These are phyloP conservation scores for Muricea muricata DNA, from an alignment of 92 coral and sea anemone genomes.

Conservation along the genomic window DNA sequence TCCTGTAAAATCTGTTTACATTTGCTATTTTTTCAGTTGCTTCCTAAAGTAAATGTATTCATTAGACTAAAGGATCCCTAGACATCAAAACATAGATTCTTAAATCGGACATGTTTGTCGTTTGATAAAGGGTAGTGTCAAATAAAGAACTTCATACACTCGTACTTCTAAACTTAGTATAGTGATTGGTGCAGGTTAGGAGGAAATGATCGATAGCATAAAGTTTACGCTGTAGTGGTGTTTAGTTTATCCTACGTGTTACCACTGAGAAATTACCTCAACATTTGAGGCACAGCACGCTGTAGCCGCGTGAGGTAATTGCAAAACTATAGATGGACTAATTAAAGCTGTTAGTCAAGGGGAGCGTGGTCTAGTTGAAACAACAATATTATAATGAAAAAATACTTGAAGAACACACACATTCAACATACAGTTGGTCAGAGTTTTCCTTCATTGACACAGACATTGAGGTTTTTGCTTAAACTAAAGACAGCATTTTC, in stretches of 20 bases:
- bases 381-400: constrained; percentile 6
- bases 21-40: too few relatives aligned
- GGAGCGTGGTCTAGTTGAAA: background rate
- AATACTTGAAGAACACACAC: constrained; percentile 1
- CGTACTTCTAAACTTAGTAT: background rate
- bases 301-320: constrained; percentile 1
- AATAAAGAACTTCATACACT: background rate
- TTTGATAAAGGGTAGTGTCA: too few relatives aligned
- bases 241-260: constrained; percentile 20
- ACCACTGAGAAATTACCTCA: background rate
- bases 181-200: background rate
- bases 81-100: too few relatives aligned
- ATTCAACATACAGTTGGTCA: background rate
- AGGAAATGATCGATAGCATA: background rate
- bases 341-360: background rate
- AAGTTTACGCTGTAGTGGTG: background rate
- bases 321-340: background rate
- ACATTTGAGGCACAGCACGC: background rate
- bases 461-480: too few relatives aligned
- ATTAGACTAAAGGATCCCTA: too few relatives aligned
- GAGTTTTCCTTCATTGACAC: background rate
- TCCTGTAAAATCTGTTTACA: too few relatives aligned
- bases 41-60: too few relatives aligned
- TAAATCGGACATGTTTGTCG: too few relatives aligned
- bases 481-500: background rate